Conservation (phyloP, 2,113 vertebrate genomes). For the cattle (Bos taurus) region ARS-UCD2.0 NC_037350.1:39952501-39953000, state of each 20-base stretch:
- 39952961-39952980: background rate
- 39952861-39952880: background rate
- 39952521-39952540: conserved; percentile 10
- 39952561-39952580: conserved; percentile 32
- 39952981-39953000: conserved; percentile 20
- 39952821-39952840: background rate
- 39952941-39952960: conserved; percentile 41
- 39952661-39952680: conserved; percentile 45
- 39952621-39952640: conserved; percentile 7
- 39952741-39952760: background rate
- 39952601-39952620: background rate
- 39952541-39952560: conserved; percentile 39
- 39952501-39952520: background rate
- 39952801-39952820: background rate
- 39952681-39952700: conserved; percentile 21
- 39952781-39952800: background rate
- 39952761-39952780: background rate
- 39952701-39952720: background rate
- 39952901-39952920: background rate
- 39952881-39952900: background rate
- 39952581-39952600: conserved; percentile 33
- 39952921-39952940: background rate
- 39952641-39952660: background rate
- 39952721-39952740: background rate
- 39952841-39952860: background rate